Evolutionary conservation across 2,888 invertebrate genomes (phyloP).

Genomic region (Dicyrtoma fusca): DNA sequence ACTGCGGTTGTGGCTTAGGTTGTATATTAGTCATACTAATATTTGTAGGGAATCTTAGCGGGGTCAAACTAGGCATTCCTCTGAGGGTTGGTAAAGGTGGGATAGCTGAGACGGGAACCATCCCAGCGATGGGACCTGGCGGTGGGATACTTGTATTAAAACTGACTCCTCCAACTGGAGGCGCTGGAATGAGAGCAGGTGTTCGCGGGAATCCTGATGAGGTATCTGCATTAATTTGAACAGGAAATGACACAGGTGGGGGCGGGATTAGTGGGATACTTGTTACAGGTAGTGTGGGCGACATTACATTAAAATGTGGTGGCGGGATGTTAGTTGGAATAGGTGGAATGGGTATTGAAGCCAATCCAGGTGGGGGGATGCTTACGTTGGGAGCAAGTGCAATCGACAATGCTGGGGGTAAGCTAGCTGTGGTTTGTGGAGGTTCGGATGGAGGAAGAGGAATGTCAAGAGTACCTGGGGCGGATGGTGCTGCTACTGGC

Average conservation of each 20-base stretch:
- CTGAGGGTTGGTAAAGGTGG: slow-evolving; percentile 28
- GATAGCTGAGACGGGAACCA: slow-evolving; percentile 30
- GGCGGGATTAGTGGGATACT: background rate
- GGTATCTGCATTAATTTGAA: too few relatives aligned
- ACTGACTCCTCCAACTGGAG: slow-evolving; percentile 31
- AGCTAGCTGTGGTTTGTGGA: slow-evolving; percentile 35
- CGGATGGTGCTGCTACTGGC: background rate
- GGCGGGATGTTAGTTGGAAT: slow-evolving; percentile 26
- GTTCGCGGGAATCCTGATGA: background rate
- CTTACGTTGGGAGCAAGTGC: background rate
- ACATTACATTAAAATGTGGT: slow-evolving; percentile 20
- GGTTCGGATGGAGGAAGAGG: slow-evolving; percentile 20
- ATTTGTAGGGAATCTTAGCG: slow-evolving; percentile 6
- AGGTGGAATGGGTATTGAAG: slow-evolving; percentile 19
- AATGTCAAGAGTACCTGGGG: slow-evolving; percentile 24
- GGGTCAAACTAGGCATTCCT: slow-evolving; percentile 27
- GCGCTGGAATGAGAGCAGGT: slow-evolving; percentile 17
- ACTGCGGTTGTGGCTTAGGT: background rate
- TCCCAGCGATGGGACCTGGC: slow-evolving; percentile 45
- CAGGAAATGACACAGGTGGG: background rate
- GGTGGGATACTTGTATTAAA: slow-evolving; percentile 53
- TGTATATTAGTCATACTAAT: background rate
- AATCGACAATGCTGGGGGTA: slow-evolving; percentile 37
- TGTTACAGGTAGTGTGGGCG: background rate
- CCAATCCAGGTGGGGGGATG: background rate